Percentiles rank a stretch among this genome's conserved stretches.
These are phyloP conservation scores for Emesis russula DNA, from an alignment of 2,888 invertebrate genomes.

Conservation along the genomic window DNA sequence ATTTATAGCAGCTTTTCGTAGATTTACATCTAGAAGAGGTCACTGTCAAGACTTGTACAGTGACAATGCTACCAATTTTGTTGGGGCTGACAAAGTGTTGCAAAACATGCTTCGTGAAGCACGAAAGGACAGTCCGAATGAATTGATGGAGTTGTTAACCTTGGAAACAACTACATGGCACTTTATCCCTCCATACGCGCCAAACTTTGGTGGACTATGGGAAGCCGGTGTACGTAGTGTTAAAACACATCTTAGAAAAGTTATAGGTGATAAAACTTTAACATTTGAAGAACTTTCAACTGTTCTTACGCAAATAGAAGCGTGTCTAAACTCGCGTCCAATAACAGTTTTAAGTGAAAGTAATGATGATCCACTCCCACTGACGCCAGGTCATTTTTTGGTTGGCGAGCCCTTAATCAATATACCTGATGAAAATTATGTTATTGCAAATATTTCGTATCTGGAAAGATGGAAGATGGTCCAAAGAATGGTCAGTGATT, in stretches of 20 bases:
- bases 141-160: not conserved
- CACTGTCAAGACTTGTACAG: slow-evolving; percentile 28
- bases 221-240: slow-evolving; percentile 74
- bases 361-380: not conserved
- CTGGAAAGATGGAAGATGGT: slow-evolving; percentile 25
- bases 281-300: slow-evolving; percentile 76
- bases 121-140: not conserved
- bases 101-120: not conserved
- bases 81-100: not conserved
- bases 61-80: slow-evolving; percentile 17
- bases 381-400: slow-evolving; percentile 28
- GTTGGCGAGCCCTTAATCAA: slow-evolving; percentile 5
- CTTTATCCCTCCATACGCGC: slow-evolving; percentile 75
- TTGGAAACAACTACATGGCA: slow-evolving; percentile 54
- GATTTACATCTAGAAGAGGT: slow-evolving; percentile 40
- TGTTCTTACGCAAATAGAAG: slow-evolving; percentile 68
- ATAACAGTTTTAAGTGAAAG: slow-evolving; percentile 9
- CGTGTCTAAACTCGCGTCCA: slow-evolving; percentile 78
- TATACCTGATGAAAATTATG: not conserved
- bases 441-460: not conserved
- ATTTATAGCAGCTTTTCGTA: slow-evolving; percentile 41
- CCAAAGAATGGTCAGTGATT: slow-evolving; percentile 58
- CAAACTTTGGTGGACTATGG: slow-evolving; percentile 84
- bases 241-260: slow-evolving; percentile 60
- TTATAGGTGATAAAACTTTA: slow-evolving; percentile 54